phyloP scores from a whole-genome alignment of 2,113 vertebrate species.

The Balaeniceps rex region DNA sequence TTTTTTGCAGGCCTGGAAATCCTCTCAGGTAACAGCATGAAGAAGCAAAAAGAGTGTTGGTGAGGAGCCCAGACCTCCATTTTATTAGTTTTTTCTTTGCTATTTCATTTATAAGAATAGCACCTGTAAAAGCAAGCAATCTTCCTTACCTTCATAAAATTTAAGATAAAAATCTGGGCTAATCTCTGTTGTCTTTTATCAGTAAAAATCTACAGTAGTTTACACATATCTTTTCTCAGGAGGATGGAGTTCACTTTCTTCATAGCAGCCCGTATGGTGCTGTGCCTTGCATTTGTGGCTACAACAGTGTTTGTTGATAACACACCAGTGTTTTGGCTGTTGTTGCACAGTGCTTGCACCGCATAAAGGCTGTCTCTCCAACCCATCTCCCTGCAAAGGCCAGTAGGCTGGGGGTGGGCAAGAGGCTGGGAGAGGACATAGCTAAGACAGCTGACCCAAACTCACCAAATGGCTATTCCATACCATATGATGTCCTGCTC shows the following conservation, averaged over 20 bases:
- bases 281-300: not conserved
- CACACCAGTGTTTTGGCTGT: not conserved
- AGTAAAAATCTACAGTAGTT: not conserved
- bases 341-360: not conserved
- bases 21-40: slow-evolving; percentile 77
- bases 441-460: not conserved
- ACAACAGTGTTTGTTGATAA: not conserved
- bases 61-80: not conserved
- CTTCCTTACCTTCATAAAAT: not conserved
- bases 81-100: not conserved
- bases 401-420: not conserved
- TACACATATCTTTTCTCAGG: not conserved
- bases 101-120: not conserved
- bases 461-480: not conserved
- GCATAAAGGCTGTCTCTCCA: not conserved
- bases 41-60: not conserved
- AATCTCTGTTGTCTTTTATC: not conserved
- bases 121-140: not conserved
- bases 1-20: slow-evolving; percentile 86
- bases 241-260: not conserved
- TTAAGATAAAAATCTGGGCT: not conserved
- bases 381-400: not conserved
- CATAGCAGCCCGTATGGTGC: not conserved
- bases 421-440: not conserved
- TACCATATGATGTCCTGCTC: not conserved